These are phyloP conservation scores for Coremacera marginata DNA, from an alignment of 2,888 invertebrate species.

Conservation along the genomic window DNA sequence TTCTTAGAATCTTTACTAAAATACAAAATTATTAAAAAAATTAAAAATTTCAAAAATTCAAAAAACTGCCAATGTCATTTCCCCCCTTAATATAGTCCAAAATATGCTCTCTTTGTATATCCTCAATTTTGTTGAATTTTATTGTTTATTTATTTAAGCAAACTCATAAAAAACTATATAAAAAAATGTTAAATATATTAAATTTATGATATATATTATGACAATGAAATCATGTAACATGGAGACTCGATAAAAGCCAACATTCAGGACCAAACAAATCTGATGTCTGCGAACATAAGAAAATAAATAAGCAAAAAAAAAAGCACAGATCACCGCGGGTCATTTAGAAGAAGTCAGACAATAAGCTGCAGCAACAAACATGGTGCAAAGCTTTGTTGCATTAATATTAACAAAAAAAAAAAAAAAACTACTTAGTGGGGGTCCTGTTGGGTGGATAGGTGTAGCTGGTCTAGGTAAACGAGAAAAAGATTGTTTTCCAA, in stretches of 20 bases:
- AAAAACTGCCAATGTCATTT: too few species aligned
- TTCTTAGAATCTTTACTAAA: too few species aligned
- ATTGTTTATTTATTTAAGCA: too few species aligned
- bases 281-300: background rate
- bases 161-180: too few species aligned
- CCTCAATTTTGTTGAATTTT: too few species aligned
- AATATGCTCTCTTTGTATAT: too few species aligned
- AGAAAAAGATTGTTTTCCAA: slow-evolving; percentile 56
- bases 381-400: background rate
- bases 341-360: slow-evolving; percentile 1
- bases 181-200: too few species aligned
- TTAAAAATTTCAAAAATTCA: too few species aligned
- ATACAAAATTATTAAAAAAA: too few species aligned
- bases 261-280: background rate
- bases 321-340: slow-evolving; percentile 17
- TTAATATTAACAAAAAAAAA: slow-evolving; percentile 29
- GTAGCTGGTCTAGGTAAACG: slow-evolving; percentile 1
- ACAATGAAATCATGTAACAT: background rate
- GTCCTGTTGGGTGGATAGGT: background rate
- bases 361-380: background rate
- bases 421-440: too few species aligned
- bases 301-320: slow-evolving; percentile 5
- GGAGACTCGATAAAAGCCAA: background rate
- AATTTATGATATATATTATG: background rate
- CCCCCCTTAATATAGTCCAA: too few species aligned